phyloP scores from a whole-genome alignment of 2,888 invertebrate genomes.

The Myopa tessellatipennis region DNA sequence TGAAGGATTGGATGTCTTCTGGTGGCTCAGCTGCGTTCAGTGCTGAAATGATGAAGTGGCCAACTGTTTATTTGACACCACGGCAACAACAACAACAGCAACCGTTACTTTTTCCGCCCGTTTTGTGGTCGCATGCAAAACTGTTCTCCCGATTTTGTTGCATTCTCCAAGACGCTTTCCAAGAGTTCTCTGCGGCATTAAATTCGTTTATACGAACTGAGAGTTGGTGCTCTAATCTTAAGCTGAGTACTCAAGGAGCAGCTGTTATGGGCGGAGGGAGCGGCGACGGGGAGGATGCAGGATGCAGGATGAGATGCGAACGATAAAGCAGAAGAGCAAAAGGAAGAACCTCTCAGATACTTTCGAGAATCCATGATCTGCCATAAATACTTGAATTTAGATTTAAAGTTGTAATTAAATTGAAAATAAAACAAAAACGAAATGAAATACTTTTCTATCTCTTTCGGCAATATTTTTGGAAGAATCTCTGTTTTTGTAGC shows the following conservation, averaged over 20 bases:
- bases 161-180: neutral
- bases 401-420: too few relatives aligned
- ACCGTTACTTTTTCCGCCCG: neutral
- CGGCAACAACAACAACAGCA: neutral
- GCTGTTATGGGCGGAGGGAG: neutral
- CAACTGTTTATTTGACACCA: neutral
- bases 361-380: neutral
- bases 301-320: neutral
- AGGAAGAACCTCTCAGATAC: neutral
- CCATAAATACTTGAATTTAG: too few relatives aligned
- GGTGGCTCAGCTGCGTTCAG: neutral
- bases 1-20: slow-evolving; percentile 14
- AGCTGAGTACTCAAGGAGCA: neutral
- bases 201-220: slow-evolving; percentile 5
- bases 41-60: slow-evolving; percentile 10
- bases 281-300: neutral
- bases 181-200: neutral
- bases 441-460: too few relatives aligned
- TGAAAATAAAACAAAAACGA: too few relatives aligned
- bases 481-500: too few relatives aligned
- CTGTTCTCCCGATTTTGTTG: slow-evolving; percentile 1
- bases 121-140: slow-evolving; percentile 10
- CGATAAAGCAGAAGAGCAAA: too few relatives aligned
- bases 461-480: too few relatives aligned
- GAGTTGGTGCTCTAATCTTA: neutral